These are phyloP conservation scores for Xerus inauris DNA, from an alignment of 2,113 vertebrate species.

Conservation along the genomic window DNA sequence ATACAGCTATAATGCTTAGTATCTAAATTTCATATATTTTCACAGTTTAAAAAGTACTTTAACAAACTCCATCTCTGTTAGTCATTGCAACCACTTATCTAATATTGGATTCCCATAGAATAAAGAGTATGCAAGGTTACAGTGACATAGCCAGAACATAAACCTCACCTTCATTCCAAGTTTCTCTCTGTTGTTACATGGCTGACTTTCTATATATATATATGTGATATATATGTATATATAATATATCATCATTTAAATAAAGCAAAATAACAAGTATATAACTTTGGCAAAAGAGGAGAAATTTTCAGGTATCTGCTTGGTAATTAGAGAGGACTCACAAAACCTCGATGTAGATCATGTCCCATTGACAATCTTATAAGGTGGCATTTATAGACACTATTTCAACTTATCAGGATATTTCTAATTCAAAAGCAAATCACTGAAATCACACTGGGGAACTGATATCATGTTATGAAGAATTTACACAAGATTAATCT, in stretches of 20 bases:
- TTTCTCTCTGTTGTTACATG: not conserved
- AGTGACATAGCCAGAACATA: not conserved
- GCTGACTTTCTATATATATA: too few relatives aligned
- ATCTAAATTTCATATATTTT: constrained; percentile 20
- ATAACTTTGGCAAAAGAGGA: not conserved
- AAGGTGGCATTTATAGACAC: not conserved
- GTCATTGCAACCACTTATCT: not conserved
- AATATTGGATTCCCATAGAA: not conserved
- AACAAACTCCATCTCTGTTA: not conserved
- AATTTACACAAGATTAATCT: not conserved
- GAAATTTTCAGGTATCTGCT: not conserved
- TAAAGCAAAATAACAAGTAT: not conserved
- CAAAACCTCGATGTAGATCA: not conserved
- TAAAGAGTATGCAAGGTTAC: not conserved
- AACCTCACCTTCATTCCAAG: not conserved
- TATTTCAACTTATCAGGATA: constrained; percentile 13
- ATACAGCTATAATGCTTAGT: not conserved
- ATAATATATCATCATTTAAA: too few relatives aligned
- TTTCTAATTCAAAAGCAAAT: constrained; percentile 25
- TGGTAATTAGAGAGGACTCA: not conserved
- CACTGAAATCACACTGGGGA: not conserved
- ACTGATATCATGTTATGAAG: constrained; percentile 2
- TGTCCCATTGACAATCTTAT: not conserved
- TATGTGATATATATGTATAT: too few relatives aligned
- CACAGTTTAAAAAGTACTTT: not conserved